These are phyloP conservation scores for Luffia ferchaultella DNA, from an alignment of 2,888 invertebrate species.

Conservation along the genomic window DNA sequence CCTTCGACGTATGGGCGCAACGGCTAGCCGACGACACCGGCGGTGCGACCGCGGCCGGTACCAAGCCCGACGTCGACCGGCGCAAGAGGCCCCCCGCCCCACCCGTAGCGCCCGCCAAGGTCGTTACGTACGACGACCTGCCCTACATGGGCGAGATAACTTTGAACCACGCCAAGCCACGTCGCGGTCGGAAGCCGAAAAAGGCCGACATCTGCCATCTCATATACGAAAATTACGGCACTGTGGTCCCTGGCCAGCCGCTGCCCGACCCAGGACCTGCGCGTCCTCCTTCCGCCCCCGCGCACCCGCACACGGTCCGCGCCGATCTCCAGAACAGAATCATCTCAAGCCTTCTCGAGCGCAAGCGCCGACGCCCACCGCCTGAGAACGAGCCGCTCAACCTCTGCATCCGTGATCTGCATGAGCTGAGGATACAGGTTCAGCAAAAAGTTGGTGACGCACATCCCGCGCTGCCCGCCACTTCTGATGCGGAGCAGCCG, in stretches of 20 bases:
- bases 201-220: slow-evolving; percentile 92
- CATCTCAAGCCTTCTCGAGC: slow-evolving; percentile 74
- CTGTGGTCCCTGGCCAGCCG: slow-evolving; percentile 81
- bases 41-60: slow-evolving; percentile 21
- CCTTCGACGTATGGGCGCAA: background rate
- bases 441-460: slow-evolving; percentile 70
- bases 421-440: slow-evolving; percentile 72
- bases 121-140: slow-evolving; percentile 81
- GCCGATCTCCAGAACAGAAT: slow-evolving; percentile 74
- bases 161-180: slow-evolving; percentile 84
- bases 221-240: slow-evolving; percentile 92
- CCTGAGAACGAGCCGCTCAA: slow-evolving; percentile 79
- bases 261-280: slow-evolving; percentile 43
- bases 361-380: slow-evolving; percentile 59
- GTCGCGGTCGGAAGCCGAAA: slow-evolving; percentile 88
- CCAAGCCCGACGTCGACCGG: background rate
- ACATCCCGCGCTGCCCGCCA: slow-evolving; percentile 57
- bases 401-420: slow-evolving; percentile 81
- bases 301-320: slow-evolving; percentile 44
- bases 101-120: slow-evolving; percentile 49
- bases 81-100: slow-evolving; percentile 38
- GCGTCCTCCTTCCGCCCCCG: slow-evolving; percentile 29
- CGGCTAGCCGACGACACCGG: slow-evolving; percentile 24
- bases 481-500: slow-evolving; percentile 50
- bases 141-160: slow-evolving; percentile 95